Conservation (phyloP, 2,797 vertebrate genomes). For the Spondyliosoma cantharus region DNA sequence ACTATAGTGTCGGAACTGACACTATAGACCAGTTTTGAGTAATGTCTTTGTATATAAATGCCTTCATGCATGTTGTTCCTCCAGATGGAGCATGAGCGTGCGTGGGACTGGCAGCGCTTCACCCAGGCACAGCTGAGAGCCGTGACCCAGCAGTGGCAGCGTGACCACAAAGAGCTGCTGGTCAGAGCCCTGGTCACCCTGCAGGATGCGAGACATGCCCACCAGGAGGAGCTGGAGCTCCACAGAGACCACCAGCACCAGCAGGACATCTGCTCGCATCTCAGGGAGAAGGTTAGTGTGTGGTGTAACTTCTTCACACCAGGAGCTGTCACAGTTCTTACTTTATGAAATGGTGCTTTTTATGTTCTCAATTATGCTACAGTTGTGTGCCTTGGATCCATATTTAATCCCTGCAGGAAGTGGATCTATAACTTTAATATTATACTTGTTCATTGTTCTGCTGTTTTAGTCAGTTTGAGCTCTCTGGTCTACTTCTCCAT, state of each 20-base stretch:
- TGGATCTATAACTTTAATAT: constrained; percentile 30
- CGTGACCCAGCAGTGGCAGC: constrained; percentile 83
- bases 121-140: constrained; percentile 79
- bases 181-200: constrained; percentile 81
- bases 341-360: constrained; percentile 14
- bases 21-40: neutral
- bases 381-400: neutral
- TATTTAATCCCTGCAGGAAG: constrained; percentile 7
- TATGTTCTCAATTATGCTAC: constrained; percentile 15
- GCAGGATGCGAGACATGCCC: constrained; percentile 86
- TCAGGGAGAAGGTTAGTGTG: constrained; percentile 90
- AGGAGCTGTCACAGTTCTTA: constrained; percentile 9
- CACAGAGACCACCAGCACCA: constrained; percentile 85
- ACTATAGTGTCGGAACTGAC: neutral
- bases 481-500: constrained; percentile 21
- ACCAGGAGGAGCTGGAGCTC: constrained; percentile 82
- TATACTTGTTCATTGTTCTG: constrained; percentile 2
- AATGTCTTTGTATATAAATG: neutral
- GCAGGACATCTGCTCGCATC: constrained; percentile 87
- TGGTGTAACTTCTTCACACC: constrained; percentile 7
- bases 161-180: constrained; percentile 82
- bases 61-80: constrained; percentile 31
- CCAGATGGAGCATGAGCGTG: constrained; percentile 87
- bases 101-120: constrained; percentile 82
- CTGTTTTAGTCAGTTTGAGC: constrained; percentile 1